Base-by-base conservation (phyloP, 1,140 invertebrate genomes). In the Anoplophora glabripennis region DNA sequence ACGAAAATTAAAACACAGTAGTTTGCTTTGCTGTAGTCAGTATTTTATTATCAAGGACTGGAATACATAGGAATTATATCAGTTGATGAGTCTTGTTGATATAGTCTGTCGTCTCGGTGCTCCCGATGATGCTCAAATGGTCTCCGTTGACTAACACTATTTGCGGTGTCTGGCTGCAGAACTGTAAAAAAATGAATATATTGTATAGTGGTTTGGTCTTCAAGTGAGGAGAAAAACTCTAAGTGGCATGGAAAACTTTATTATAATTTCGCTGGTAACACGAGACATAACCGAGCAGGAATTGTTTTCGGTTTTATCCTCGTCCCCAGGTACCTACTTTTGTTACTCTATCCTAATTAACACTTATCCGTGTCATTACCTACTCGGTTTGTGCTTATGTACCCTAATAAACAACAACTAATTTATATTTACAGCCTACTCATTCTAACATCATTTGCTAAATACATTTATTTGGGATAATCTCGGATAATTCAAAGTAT, bases 81-180 rank as follows among this genome's bases (percentile, higher is more conserved):
- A 63, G 42, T 53, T 59, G 57, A 44, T 61, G 54, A 14, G 54
- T 69, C 53, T 71, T 67, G 42, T 75, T 75, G 48, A 75, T 72
- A 21, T 67, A 66, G 14, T 71, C 65, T 1, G 68, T 53, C 17
- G 67, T 67, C 10, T 62, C 66, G 12, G 60, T 47, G 12, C 60
- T 59, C 11, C 54, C 58, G 7, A 75, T 62, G 10, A 75, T 70
- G 12, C 63, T 68, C 11, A 66, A 42, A 45, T 75, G 73, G 58
- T 75, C 69, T 3, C 73, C 73, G 37, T 44, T 45, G 1, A 71
- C 63, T 7, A 72, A 40, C 8, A 47, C 45, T 10, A 73, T 46
- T 59, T 66, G 53, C 3, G 69, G 65, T 8, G 52, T 62, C 47
- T 67, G 59, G 34, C 68, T 65, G 37, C 62, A 67, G 34, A 66